Base-by-base conservation (phyloP, 2,113 vertebrate genomes). In the Pleuronectes platessa region DNA sequence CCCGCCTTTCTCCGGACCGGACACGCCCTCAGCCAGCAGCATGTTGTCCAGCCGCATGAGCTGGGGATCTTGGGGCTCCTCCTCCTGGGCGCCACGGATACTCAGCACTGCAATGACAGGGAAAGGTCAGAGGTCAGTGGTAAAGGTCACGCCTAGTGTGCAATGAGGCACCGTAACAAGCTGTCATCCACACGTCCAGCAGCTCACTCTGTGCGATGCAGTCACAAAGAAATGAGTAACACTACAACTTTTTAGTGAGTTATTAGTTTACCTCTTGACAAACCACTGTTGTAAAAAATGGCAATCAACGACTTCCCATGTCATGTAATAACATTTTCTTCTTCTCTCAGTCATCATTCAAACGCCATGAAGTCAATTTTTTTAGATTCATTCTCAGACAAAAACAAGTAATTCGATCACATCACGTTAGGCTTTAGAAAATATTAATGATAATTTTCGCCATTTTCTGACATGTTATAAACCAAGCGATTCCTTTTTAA, bases 31-130 rank as follows among this genome's bases (percentile, higher is more conserved):
- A 0, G 98, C 98, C 87, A 99, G 90, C 58, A 99, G 95, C 98
- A 99, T 99, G 95, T 99, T 99, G 95, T 99, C 97, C 93, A 99
- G 90, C 21, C 98, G 94, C 97, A 99, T 99, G 81, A 99, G 95
- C 94, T 99, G 98, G 1, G 97, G 96, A 81, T 99, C 98, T 0
- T 96, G 96, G 42, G 97, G 98, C 89, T 99, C 98, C 89, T 99
- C 98, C 78, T 99, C 97, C 89, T 99, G 98, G 0, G 96, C 96
- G 5, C 98, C 97, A 2, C 98, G 96, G 92, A 99, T 99, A 92
- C 98, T 99, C 93, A 99, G 93, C 81, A 99, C 98, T 99, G 88
- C 26, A 64, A 61, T n/a, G 73, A 91, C 83, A 95, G 78, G 88
- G 49, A 35, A 60, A 83, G 80, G 88, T 85, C 83, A 79, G 62